Evolutionary conservation across 2,888 invertebrate species (phyloP), one percentile per base, ranked within the genome.

Genomic region (Ophraella communa): DNA sequence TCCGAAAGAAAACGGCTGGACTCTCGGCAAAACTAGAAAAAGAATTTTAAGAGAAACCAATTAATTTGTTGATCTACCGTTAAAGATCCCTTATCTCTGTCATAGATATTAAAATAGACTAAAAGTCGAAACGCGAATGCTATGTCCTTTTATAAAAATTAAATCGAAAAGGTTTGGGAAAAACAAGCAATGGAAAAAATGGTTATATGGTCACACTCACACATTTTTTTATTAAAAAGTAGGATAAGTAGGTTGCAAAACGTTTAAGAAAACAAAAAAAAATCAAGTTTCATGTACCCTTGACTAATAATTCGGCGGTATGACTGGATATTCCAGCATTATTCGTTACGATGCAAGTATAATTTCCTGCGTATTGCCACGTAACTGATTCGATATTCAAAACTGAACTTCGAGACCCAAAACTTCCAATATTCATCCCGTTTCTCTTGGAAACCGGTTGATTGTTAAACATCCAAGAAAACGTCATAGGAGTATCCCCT

Each of bases 401-500:
- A 78, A 89, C 85, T 71, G 88, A 89, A 67, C 88, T 87, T 79
- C 87, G 85, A 76, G 86, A 85, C 68, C 87, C 87, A 78, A 87
- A 88, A 81, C 87, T 88, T 80, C 85, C 87, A 70, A 89, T 86
- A 33, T 68, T 74, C 20, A 79, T 72, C 24, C 73, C 83, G 66
- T 83, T 82, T 70, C 81, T 80, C 73, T 86, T 80, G 66, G 85
- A 84, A 64, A 88, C 83, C 44, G 84, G 82, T 78, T 84, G 82
- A 68, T 84, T 85, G 76, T 91, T 88, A 74, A 91, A 86, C 72
- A 87, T 86, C 93, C 94, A 94, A 56, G 85, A 85, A 67, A 94
- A 88, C 68, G 85, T 87, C 65, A 94, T 85, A 8, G 93, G 93
- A 74, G 90, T 84, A 83, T 94, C 93, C 66, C 94, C 92, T 78